phyloP scores from a whole-genome alignment of 2,113 vertebrate genomes.

The Cercopithecus mona region DNA sequence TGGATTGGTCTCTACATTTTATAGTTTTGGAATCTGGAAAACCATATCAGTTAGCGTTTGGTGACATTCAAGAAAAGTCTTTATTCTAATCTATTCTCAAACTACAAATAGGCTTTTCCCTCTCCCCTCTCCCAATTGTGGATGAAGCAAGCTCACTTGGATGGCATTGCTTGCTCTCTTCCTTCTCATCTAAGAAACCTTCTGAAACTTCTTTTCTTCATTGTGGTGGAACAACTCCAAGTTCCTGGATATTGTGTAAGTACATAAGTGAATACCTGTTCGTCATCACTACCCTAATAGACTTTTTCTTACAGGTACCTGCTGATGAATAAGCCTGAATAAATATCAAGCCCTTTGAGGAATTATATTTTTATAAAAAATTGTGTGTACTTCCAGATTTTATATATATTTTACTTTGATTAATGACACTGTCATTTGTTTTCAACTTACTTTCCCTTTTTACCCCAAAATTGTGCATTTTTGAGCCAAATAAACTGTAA shows the following conservation, averaged over 20 bases:
- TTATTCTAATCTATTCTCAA: not conserved
- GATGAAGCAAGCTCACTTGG: not conserved
- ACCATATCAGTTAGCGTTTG: not conserved
- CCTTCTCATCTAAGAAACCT: not conserved
- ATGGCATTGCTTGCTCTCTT: not conserved
- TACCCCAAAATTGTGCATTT: not conserved
- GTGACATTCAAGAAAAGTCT: not conserved
- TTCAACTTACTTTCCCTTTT: not conserved
- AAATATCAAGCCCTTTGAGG: not conserved
- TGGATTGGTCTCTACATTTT: not conserved
- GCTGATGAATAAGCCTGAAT: not conserved
- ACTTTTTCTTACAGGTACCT: not conserved
- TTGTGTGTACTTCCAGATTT: not conserved
- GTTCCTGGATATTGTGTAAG: not conserved
- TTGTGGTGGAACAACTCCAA: not conserved
- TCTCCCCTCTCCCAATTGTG: accelerated
- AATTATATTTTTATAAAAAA: not conserved
- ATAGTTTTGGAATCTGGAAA: not conserved
- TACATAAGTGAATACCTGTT: not conserved
- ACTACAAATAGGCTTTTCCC: not conserved
- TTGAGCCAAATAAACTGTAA: not conserved
- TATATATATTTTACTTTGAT: not conserved
- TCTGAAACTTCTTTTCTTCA: not conserved
- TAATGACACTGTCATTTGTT: not conserved
- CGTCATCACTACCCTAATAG: not conserved